Conservation (phyloP, 2,888 invertebrate species). For the Elmis aenea region DNA sequence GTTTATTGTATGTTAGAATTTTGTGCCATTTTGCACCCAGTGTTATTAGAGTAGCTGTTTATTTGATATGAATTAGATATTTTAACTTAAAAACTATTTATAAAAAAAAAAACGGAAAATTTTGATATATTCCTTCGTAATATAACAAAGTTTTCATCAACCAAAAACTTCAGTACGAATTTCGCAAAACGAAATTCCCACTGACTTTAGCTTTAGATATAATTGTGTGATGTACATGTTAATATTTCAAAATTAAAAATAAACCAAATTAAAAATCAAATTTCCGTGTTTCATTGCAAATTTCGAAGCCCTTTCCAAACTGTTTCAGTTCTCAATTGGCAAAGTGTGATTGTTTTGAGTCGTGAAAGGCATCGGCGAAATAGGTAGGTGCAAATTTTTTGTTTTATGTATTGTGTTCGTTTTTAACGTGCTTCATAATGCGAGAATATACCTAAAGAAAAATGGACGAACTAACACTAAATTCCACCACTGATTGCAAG, state of each 20-base stretch:
- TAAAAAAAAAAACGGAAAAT: slow-evolving; percentile 36
- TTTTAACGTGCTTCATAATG: slow-evolving; percentile 13
- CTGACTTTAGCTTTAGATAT: slow-evolving; percentile 39
- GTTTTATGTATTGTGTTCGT: slow-evolving; percentile 25
- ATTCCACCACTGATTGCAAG: slow-evolving; percentile 39
- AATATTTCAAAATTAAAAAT: slow-evolving; percentile 48
- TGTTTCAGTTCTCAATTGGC: slow-evolving; percentile 22
- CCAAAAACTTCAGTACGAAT: slow-evolving; percentile 30
- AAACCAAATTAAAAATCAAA: slow-evolving; percentile 44
- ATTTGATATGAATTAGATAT: slow-evolving; percentile 31
- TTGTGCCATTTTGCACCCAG: slow-evolving; percentile 44
- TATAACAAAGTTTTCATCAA: slow-evolving; percentile 45
- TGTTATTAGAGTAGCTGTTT: slow-evolving; percentile 44
- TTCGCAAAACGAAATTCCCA: slow-evolving; percentile 17
- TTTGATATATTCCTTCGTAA: slow-evolving; percentile 41
- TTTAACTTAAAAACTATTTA: slow-evolving; percentile 10
- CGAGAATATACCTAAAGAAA: too few species aligned
- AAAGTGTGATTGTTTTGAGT: slow-evolving; percentile 8
- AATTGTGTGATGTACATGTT: slow-evolving; percentile 50
- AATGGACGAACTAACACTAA: slow-evolving; percentile 38
- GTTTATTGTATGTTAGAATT: slow-evolving; percentile 33
- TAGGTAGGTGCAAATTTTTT: slow-evolving; percentile 45
- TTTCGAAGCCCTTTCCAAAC: slow-evolving; percentile 14
- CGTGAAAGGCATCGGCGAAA: slow-evolving; percentile 23
- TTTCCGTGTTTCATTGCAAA: slow-evolving; percentile 35